Base-by-base conservation (phyloP, 2,113 vertebrate genomes). In the Rhadina sibilatrix region DNA sequence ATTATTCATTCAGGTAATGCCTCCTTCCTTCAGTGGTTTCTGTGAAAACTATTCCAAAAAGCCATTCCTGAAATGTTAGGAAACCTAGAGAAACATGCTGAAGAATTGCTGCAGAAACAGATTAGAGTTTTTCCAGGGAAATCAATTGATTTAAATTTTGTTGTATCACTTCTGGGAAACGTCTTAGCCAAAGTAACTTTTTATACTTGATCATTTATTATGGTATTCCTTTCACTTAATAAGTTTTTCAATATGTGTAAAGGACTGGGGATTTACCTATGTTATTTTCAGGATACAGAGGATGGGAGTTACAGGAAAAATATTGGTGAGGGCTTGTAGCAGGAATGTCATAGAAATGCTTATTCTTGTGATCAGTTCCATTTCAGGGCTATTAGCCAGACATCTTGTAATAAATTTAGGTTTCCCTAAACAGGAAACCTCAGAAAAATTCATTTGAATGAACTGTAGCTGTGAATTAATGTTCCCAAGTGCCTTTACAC, bases 381-480 rank as follows among this genome's bases (percentile, higher is more conserved):
- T 82, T 92, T 66, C 10, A 10, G 57, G 60, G 87, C 83, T 89
- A 52, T 71, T 75, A 91, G 65, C 47, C 89, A 94, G 87, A 68
- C 47, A 35, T 78, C 72, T 53, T 84, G 35, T 60, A 91, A 81
- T 81, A 96, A 89, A 87, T 75, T 56, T 28, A 68, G 44, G 64
- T 47, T 94, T 90, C 89, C 61, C 56, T 94, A 91, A 94, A 95
- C 76, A 93, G 83, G 72, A 90, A 94, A 70, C 35, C 76, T 89
- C 86, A 81, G 56, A 53, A 95, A 95, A 94, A 84, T 64, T 81
- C 30, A 87, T 97, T 54, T 89, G 68, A 77, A 81, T 42, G 60
- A 92, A 59, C 54, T 90, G 47, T 90, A 84, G 69, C 74, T 92
- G 77, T 75, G 76, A 90, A 88, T 81, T 90, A 89, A 75, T 2